Evolutionary conservation across 2,888 invertebrate genomes (phyloP).

Genomic region (Xylota sylvarum): DNA sequence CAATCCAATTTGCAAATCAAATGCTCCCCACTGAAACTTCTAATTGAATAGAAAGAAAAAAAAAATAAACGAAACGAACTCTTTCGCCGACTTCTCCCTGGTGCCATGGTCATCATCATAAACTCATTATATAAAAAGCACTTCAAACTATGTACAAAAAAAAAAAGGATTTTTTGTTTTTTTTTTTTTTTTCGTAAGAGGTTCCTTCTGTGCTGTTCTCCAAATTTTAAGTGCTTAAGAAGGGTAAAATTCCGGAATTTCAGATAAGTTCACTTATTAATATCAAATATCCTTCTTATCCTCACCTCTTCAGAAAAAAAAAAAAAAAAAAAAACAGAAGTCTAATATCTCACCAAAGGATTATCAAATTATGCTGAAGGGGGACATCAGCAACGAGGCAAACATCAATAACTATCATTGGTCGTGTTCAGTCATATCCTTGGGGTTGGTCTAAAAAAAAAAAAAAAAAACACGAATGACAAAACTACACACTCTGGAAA

Average conservation of each 20-base stretch:
- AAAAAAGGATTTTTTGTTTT: slow-evolving; percentile 3
- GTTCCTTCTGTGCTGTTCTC: slow-evolving; percentile 23
- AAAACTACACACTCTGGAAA: slow-evolving; percentile 32
- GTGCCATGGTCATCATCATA: slow-evolving; percentile 62
- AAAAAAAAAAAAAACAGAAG: background rate
- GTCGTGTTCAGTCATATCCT: slow-evolving; percentile 56
- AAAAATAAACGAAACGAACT: too few species aligned
- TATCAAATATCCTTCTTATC: slow-evolving; percentile 63
- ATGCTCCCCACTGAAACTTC: slow-evolving; percentile 41
- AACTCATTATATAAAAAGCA: slow-evolving; percentile 59
- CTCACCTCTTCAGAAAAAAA: background rate
- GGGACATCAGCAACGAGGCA: slow-evolving; percentile 4
- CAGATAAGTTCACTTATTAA: slow-evolving; percentile 64
- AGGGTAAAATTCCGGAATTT: slow-evolving; percentile 47
- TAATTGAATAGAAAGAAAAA: slow-evolving; percentile 64
- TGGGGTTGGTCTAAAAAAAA: slow-evolving; percentile 33
- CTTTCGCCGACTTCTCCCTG: slow-evolving; percentile 41
- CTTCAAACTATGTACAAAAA: slow-evolving; percentile 28
- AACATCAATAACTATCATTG: slow-evolving; percentile 68
- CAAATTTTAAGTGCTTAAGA: slow-evolving; percentile 34
- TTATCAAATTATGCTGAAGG: slow-evolving; percentile 66
- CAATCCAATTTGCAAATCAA: slow-evolving; percentile 73
- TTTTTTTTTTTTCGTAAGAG: slow-evolving; percentile 3
- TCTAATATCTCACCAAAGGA: slow-evolving; percentile 47
- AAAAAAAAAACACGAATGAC: slow-evolving; percentile 1